These are phyloP conservation scores for Mobula hypostoma DNA, from an alignment of 2,113 vertebrate species.

Conservation along the genomic window DNA sequence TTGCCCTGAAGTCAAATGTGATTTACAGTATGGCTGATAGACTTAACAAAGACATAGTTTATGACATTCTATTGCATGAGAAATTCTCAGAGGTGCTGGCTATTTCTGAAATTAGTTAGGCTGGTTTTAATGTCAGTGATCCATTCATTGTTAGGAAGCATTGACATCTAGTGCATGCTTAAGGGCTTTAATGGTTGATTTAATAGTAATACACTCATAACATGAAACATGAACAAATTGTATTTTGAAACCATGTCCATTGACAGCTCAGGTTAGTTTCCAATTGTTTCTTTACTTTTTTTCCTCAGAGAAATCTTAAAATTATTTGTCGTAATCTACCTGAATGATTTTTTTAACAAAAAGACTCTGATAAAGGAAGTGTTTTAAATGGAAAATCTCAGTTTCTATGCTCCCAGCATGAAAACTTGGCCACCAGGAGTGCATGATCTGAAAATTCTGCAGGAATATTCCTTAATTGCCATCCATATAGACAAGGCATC, in stretches of 20 bases:
- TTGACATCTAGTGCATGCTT: background rate
- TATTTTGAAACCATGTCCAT: background rate
- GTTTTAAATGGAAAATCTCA: background rate
- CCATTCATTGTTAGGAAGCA: background rate
- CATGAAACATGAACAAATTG: too few species aligned
- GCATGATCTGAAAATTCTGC: background rate
- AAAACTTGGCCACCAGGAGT: background rate
- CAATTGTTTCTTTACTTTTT: background rate
- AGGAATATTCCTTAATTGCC: background rate
- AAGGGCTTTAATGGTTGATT: background rate
- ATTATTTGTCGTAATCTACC: background rate
- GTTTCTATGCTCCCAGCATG: background rate
- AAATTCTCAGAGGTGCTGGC: background rate
- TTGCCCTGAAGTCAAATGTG: background rate
- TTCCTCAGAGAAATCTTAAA: background rate
- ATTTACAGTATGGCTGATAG: background rate
- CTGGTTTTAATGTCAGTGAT: background rate
- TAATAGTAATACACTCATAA: background rate
- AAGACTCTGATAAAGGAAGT: background rate
- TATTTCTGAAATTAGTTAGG: background rate
- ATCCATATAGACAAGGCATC: background rate
- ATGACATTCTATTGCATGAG: background rate
- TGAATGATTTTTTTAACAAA: conserved; percentile 9
- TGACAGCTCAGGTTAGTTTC: background rate
- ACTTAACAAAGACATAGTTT: background rate